phyloP scores from a whole-genome alignment of 2,888 invertebrate species.

The Pachymerium ferrugineum region DNA sequence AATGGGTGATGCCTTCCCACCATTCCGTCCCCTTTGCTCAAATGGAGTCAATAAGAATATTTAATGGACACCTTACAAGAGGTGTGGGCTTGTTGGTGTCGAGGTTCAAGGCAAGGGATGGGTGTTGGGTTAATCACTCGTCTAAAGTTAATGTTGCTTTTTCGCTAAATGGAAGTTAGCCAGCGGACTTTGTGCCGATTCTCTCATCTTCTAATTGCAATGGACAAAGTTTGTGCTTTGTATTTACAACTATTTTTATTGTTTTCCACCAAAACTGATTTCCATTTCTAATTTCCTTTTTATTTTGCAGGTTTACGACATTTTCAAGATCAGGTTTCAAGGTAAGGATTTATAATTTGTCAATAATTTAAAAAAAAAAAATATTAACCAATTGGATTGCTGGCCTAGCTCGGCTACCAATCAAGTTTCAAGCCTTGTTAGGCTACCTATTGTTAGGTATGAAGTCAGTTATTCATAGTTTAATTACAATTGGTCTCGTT shows the following conservation, averaged over 20 bases:
- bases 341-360: too few species aligned
- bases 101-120: not conserved
- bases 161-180: constrained; percentile 8
- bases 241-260: not conserved
- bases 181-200: not conserved
- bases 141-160: constrained; percentile 3
- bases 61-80: not conserved
- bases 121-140: constrained; percentile 1
- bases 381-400: too few species aligned
- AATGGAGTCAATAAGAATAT: constrained; percentile 7
- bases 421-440: too few species aligned
- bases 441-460: too few species aligned
- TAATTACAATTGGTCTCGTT: too few species aligned
- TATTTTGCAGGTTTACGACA: not conserved
- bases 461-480: too few species aligned
- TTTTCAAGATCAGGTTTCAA: too few species aligned
- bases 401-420: too few species aligned
- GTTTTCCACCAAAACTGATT: not conserved
- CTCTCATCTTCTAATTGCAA: not conserved
- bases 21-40: not conserved
- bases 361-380: too few species aligned
- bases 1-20: not conserved
- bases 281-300: not conserved
- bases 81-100: not conserved
- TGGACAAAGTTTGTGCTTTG: constrained; percentile 4